phyloP scores from a whole-genome alignment of 2,888 invertebrate species.

The Dryococelus australis region DNA sequence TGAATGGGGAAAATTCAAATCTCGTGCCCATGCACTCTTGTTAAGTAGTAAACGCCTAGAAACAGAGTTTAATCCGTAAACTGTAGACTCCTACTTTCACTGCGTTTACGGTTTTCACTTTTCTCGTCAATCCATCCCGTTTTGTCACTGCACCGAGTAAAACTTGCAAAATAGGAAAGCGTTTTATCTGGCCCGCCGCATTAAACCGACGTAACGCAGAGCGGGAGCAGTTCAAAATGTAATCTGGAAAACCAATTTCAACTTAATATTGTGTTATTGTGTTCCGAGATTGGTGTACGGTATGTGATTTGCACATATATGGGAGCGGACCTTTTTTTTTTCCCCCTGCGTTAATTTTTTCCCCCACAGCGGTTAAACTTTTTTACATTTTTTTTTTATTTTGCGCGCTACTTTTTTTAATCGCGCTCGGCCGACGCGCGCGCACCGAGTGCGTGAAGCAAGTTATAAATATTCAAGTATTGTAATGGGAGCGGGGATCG shows the following conservation, averaged over 20 bases:
- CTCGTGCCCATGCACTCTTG: too few relatives aligned
- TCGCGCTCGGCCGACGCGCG: not conserved
- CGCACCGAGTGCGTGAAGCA: not conserved
- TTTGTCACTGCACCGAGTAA: too few relatives aligned
- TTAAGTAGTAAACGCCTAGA: too few relatives aligned
- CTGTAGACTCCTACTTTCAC: too few relatives aligned
- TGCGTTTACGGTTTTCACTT: too few relatives aligned
- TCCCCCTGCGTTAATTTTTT: not conserved
- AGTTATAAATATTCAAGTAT: not conserved
- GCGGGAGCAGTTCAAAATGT: not conserved
- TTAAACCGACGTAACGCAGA: not conserved
- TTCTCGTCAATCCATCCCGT: too few relatives aligned
- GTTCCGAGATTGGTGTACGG: not conserved
- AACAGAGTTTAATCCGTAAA: too few relatives aligned
- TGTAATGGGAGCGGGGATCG: not conserved
- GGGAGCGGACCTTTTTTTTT: not conserved
- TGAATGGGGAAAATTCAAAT: too few relatives aligned
- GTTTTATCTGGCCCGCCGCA: too few relatives aligned
- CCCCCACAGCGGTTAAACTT: not conserved
- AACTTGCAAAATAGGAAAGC: too few relatives aligned
- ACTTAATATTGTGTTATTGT: not conserved
- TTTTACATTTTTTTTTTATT: not conserved
- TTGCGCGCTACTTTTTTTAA: not conserved
- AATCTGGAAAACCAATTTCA: not conserved
- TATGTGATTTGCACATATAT: conserved; percentile 2